Evolutionary conservation across 2,888 invertebrate species (phyloP).

Genomic region (Oscheius onirici): DNA sequence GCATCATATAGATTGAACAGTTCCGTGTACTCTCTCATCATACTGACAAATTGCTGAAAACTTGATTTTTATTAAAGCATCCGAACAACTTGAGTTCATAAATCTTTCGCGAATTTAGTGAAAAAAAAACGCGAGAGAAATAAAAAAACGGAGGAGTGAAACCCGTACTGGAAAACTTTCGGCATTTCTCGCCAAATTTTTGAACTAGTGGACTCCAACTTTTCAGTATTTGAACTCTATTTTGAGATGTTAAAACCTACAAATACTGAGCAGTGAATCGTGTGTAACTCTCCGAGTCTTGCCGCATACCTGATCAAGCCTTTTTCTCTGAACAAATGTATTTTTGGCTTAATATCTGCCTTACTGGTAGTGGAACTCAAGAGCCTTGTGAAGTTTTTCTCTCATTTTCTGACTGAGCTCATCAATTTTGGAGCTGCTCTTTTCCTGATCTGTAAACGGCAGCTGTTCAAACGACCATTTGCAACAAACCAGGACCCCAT

Average conservation of each 20-base stretch:
- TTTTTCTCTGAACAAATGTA: neutral
- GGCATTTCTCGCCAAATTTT: too few relatives aligned
- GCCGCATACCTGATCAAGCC: neutral
- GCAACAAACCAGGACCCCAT: slow-evolving; percentile 2
- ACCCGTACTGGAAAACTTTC: too few relatives aligned
- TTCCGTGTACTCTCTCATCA: slow-evolving; percentile 16
- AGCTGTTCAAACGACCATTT: neutral
- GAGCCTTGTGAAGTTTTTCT: neutral
- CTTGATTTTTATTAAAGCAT: neutral
- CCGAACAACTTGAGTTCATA: too few relatives aligned
- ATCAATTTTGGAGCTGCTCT: slow-evolving; percentile 1
- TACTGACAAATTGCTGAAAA: slow-evolving; percentile 5
- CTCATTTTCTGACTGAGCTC: neutral
- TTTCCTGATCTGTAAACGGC: slow-evolving; percentile 4
- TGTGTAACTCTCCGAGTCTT: slow-evolving; percentile 13
- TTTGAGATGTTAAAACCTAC: too few relatives aligned
- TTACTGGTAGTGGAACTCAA: slow-evolving; percentile 3
- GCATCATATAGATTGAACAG: slow-evolving; percentile 14
- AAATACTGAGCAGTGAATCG: neutral
- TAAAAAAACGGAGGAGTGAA: too few relatives aligned
- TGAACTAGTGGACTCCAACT: too few relatives aligned
- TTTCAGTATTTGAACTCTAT: too few relatives aligned
- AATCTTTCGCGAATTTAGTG: too few relatives aligned
- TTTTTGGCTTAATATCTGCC: neutral
- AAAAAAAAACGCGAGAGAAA: too few relatives aligned